Conservation (phyloP, 2,888 invertebrate genomes). For the Nomada ruficornis region DNA sequence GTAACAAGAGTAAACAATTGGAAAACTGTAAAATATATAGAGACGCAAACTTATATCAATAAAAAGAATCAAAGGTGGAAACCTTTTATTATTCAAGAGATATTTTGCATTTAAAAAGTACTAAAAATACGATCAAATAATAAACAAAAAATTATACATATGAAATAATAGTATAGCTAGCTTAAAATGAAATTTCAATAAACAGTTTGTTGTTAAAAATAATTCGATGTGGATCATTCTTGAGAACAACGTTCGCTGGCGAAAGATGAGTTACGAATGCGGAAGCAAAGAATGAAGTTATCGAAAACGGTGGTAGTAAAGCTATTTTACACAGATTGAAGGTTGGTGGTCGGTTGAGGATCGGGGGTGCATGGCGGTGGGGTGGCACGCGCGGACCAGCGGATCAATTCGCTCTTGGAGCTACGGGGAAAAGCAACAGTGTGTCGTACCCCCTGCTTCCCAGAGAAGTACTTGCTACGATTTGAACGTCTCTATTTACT, state of each 20-base stretch:
- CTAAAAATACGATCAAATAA: background rate
- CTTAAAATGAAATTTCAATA: background rate
- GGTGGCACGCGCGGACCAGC: constrained; percentile 73
- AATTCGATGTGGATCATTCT: constrained; percentile 1
- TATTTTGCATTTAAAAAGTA: background rate
- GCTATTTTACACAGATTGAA: constrained; percentile 55
- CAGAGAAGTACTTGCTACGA: constrained; percentile 61
- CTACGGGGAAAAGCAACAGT: constrained; percentile 78
- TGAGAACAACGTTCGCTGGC: too few relatives aligned
- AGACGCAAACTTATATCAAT: background rate
- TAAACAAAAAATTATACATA: background rate
- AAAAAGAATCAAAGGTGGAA: background rate
- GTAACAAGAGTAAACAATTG: background rate
- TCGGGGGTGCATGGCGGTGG: constrained; percentile 65
- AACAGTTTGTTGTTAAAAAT: background rate
- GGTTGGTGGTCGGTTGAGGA: constrained; percentile 67
- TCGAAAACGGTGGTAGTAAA: constrained; percentile 41
- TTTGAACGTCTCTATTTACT: constrained; percentile 46
- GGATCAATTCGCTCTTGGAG: constrained; percentile 80
- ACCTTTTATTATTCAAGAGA: background rate
- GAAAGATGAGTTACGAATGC: constrained; percentile 2
- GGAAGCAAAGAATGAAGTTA: constrained; percentile 45
- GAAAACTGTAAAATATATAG: background rate
- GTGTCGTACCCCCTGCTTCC: constrained; percentile 67
- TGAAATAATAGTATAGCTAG: background rate